These are phyloP conservation scores for Enteromius unitaeniatus DNA, from an alignment of 2,797 vertebrate species.

Conservation along the genomic window DNA sequence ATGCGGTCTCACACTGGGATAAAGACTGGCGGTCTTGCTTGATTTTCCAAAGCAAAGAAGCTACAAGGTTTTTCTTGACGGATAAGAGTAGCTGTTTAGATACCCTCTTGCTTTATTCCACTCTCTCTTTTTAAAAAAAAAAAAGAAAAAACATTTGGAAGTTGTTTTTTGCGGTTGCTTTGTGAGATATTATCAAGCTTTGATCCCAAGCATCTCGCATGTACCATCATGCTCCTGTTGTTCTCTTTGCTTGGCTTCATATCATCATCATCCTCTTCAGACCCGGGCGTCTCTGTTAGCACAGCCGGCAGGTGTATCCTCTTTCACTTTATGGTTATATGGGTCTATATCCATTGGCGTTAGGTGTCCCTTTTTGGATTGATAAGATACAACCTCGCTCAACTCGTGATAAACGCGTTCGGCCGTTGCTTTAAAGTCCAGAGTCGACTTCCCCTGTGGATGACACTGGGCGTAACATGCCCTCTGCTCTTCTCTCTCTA, in stretches of 20 bases:
- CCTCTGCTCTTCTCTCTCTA: constrained; percentile 22
- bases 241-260: constrained; percentile 21
- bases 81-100: constrained; percentile 18
- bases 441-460: constrained; percentile 43
- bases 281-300: constrained; percentile 33
- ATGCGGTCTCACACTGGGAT: constrained; percentile 26
- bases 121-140: background rate
- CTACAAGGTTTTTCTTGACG: background rate
- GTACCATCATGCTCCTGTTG: constrained; percentile 37
- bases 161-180: constrained; percentile 19
- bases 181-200: constrained; percentile 43
- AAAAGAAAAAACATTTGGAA: constrained; percentile 3
- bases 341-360: constrained; percentile 50
- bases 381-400: constrained; percentile 49
- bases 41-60: constrained; percentile 10
- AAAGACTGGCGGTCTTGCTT: constrained; percentile 15
- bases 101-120: constrained; percentile 4
- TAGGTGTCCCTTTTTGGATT: constrained; percentile 39
- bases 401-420: constrained; percentile 53
- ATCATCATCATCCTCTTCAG: constrained; percentile 24
- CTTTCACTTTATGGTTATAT: constrained; percentile 58
- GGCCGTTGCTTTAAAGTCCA: constrained; percentile 52
- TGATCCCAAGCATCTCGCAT: constrained; percentile 27
- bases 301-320: constrained; percentile 41
- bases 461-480: constrained; percentile 37